phyloP scores from a whole-genome alignment of 2,888 invertebrate species.

The Nomada hirtipes region DNA sequence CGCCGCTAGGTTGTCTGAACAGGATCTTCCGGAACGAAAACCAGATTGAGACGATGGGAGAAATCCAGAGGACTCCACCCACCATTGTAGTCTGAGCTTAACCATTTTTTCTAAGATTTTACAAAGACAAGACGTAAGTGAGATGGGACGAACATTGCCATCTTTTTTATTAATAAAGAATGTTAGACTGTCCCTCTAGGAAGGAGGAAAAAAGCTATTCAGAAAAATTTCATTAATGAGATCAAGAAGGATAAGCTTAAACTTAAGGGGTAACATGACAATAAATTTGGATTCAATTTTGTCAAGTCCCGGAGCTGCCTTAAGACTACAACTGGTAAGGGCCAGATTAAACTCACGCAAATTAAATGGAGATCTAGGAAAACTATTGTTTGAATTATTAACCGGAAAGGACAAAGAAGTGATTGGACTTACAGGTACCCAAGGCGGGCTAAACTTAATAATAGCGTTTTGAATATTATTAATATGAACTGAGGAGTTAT shows the following conservation, averaged over 20 bases:
- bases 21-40: not conserved
- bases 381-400: not conserved
- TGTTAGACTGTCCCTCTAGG: not conserved
- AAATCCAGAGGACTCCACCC: not conserved
- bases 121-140: slow-evolving; percentile 1
- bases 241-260: no score
- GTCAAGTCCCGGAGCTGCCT: no score
- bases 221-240: not conserved
- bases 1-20: not conserved
- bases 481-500: not conserved
- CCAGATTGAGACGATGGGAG: not conserved
- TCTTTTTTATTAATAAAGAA: slow-evolving; percentile 1
- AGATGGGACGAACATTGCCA: not conserved
- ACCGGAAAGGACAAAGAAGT: not conserved
- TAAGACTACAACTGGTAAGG: not conserved
- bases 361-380: not conserved
- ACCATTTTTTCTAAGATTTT: not conserved
- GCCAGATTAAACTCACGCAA: not conserved
- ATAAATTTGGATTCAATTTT: no score
- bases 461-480: not conserved
- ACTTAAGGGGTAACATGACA: no score
- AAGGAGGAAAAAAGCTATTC: not conserved
- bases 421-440: not conserved
- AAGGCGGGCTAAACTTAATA: not conserved
- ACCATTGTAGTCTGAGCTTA: not conserved